These are phyloP conservation scores for Criorhina ranunculi DNA, from an alignment of 2,888 invertebrate genomes.

Conservation along the genomic window DNA sequence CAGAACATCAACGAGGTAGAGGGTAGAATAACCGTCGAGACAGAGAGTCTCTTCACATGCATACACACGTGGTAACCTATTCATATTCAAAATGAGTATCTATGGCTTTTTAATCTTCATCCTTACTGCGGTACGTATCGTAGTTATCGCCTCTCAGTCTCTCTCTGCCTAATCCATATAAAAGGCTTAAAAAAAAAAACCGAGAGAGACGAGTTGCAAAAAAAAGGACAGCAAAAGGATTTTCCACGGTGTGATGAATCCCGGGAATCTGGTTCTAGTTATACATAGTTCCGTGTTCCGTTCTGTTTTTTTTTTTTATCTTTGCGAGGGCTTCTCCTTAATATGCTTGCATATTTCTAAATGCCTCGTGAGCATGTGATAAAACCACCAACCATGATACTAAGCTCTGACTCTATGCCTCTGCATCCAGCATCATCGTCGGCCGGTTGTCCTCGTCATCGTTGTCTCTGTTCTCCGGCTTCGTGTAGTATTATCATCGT, in stretches of 20 bases:
- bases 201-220: constrained; percentile 17
- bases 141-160: constrained; percentile 7
- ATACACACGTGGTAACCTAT: constrained; percentile 55
- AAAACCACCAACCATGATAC: constrained; percentile 75
- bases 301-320: constrained; percentile 2
- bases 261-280: constrained; percentile 71
- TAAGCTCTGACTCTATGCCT: constrained; percentile 56
- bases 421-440: constrained; percentile 5
- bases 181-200: constrained; percentile 53
- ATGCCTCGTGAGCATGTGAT: constrained; percentile 77
- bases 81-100: constrained; percentile 70
- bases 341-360: constrained; percentile 73
- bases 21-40: constrained; percentile 48
- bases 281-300: constrained; percentile 63
- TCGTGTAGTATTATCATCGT: constrained; percentile 68
- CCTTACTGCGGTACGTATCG: constrained; percentile 65
- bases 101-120: constrained; percentile 76
- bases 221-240: constrained; percentile 60
- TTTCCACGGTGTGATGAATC: constrained; percentile 76
- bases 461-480: constrained; percentile 62
- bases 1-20: constrained; percentile 15
- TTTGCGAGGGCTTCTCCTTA: constrained; percentile 40
- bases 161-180: constrained; percentile 57
- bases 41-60: constrained; percentile 29
- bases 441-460: constrained; percentile 41